Base-by-base conservation (phyloP, 2,113 vertebrate species). In the Aphelocoma coerulescens region DNA sequence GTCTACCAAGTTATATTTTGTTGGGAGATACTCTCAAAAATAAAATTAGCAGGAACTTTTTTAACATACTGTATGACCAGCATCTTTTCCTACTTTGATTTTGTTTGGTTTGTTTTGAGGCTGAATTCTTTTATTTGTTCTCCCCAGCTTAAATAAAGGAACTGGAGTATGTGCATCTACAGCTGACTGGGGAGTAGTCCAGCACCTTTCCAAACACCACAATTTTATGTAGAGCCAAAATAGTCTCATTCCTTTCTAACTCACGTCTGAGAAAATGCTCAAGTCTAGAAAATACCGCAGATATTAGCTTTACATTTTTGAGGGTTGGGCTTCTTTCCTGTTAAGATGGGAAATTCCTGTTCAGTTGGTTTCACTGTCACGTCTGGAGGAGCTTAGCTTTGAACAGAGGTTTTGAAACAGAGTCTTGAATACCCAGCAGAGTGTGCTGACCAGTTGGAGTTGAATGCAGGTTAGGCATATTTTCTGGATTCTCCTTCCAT, bases 91-190 rank as follows among this genome's bases (percentile, higher is more conserved):
- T 58, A 11, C 4, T 82, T 85, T 12, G 9, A 35, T 15, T n/a
- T 37, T 32, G 1, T 49, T 48, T 19, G 2, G 46, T 55, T 59
- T 44, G 3, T 3, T 55, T 85, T 19, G 21, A 41, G 19, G 3
- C 30, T 43, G 27, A 52, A 51, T 43, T 43, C 41, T 24, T n/a
- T 52, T 69, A 20, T 16, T 55, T 30, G 5, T 55, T 35, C 35
- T 65, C 21, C 8, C 4, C 4, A 61, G 27, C 10, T 62, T 51
- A 63, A 74, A 58, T 35, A 27, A 49, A 63, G 55, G 16, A 22
- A 17, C 1, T 30, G 6, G 22, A 28, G 2, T 35, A 7, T 8
- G 7, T 57, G 2, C 16, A 39, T 15, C 27, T 73, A 5, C 1
- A 17, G 28, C 6, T 61, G 39, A 7, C 8, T 37, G 19, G 5